Evolutionary conservation across 2,113 vertebrate species (phyloP), one percentile per base, ranked within the genome.

Genomic region (Hoplias malabaricus): DNA sequence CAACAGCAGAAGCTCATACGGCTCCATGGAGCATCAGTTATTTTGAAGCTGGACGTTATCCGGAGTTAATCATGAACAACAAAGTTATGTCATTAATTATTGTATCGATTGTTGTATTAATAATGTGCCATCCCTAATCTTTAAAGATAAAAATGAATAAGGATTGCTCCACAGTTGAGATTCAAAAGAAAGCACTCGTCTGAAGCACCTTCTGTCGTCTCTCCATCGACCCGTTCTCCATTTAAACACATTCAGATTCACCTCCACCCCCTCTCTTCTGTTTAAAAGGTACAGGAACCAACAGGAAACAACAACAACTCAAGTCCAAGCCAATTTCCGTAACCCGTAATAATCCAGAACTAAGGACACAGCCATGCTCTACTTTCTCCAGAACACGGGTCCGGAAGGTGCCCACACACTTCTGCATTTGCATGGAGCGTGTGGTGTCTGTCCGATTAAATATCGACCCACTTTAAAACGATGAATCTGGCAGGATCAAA

Each of bases 391-490:
- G 19, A 11, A 29, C 11, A 10, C 14, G 19, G 29, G 2, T 38
- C 69, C 50, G 9, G 2, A 12, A 13, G 7, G 33, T 7, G 16
- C 8, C 21, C 4, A 13, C 21, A 1, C 6, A 8, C n/a, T 23
- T 23, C 13, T 5, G 21, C 33, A 36, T 57, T 16, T 57, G 50
- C 69, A 40, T 34, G 12, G 53, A 72, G 31, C 40, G 50, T 23
- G 38, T 11, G 21, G 33, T 19, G 69, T 21, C 34, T 21, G 10
- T 13, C 38, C 57, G 65, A 75, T 70, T 80, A 66, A 80, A 75
- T 80, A 80, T 70, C 38, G 79, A 80, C 48, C 79, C 38, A 21
- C n/a, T 3, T 59, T 62, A 31, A 75, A 70, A 63, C 65, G 46
- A 69, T 40, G 67, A 38, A 50, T 34, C 23, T 34, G 14, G 59